These are phyloP conservation scores for Geothlypis trichas DNA, from an alignment of 2,113 vertebrate genomes.

Conservation along the genomic window DNA sequence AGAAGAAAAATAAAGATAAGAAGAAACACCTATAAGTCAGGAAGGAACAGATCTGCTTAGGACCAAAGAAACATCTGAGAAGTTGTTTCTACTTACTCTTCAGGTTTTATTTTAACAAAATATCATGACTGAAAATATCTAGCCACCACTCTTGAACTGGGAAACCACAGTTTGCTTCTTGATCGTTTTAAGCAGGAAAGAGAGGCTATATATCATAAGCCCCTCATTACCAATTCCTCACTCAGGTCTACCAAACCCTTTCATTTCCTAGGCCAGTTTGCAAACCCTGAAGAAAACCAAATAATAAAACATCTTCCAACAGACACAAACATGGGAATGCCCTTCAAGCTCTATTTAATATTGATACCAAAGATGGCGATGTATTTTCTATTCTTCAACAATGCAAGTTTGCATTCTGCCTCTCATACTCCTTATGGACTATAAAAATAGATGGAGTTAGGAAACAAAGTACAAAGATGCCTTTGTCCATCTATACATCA, in stretches of 20 bases:
- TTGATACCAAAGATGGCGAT: not conserved
- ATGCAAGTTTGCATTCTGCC: constrained; percentile 10
- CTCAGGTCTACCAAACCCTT: not conserved
- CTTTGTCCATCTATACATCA: not conserved
- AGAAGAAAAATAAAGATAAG: not conserved
- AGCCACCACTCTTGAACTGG: not conserved
- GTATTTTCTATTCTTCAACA: not conserved
- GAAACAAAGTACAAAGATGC: constrained; percentile 37
- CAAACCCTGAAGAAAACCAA: not conserved
- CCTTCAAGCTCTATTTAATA: not conserved
- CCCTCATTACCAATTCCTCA: not conserved
- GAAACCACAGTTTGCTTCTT: not conserved
- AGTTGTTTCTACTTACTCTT: not conserved
- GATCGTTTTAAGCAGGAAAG: not conserved
- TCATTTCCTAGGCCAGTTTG: not conserved
- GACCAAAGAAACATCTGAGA: not conserved
- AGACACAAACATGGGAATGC: not conserved
- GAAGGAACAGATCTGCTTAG: not conserved
- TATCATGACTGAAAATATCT: not conserved
- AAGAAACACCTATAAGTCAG: not conserved
- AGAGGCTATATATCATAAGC: not conserved
- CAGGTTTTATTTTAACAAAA: not conserved
- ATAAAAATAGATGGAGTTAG: not conserved
- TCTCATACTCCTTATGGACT: constrained; percentile 20
- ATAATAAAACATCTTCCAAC: not conserved